Evolutionary conservation across 2,797 vertebrate genomes (phyloP).

Genomic region (Champsocephalus gunnari): DNA sequence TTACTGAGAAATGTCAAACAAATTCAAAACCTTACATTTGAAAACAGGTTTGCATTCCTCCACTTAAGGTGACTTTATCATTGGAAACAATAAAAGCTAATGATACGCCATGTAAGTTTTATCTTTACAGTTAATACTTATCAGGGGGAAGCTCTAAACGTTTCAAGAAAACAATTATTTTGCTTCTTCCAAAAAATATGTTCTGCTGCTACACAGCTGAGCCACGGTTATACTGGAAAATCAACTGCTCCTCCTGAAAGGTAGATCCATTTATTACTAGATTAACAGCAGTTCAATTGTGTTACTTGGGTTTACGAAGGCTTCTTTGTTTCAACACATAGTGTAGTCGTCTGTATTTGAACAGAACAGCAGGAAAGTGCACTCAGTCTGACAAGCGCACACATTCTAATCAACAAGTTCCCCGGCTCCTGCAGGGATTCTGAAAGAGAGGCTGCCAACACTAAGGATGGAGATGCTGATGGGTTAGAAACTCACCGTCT

Average conservation of each 20-base stretch:
- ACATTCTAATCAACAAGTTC: neutral
- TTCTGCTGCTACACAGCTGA: neutral
- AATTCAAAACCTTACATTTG: too few species aligned
- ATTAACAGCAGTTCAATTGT: constrained; percentile 1
- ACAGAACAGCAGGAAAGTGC: neutral
- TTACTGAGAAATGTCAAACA: too few species aligned
- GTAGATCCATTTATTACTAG: neutral
- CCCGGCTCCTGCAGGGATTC: neutral
- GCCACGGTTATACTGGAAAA: neutral
- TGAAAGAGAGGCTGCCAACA: neutral
- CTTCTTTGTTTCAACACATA: neutral
- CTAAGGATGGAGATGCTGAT: neutral
- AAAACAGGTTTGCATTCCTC: too few species aligned
- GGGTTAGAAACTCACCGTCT: constrained; percentile 8
- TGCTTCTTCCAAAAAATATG: neutral
- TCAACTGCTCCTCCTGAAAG: neutral
- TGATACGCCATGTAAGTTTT: neutral
- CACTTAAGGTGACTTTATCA: too few species aligned
- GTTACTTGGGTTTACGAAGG: neutral
- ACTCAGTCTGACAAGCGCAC: neutral
- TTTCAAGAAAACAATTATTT: neutral
- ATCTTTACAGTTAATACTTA: neutral
- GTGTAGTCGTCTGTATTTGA: neutral
- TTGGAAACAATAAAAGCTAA: too few species aligned
- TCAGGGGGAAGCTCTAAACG: neutral